Evolutionary conservation across 2,113 vertebrate genomes (phyloP).

Genomic region (Mus pahari): DNA sequence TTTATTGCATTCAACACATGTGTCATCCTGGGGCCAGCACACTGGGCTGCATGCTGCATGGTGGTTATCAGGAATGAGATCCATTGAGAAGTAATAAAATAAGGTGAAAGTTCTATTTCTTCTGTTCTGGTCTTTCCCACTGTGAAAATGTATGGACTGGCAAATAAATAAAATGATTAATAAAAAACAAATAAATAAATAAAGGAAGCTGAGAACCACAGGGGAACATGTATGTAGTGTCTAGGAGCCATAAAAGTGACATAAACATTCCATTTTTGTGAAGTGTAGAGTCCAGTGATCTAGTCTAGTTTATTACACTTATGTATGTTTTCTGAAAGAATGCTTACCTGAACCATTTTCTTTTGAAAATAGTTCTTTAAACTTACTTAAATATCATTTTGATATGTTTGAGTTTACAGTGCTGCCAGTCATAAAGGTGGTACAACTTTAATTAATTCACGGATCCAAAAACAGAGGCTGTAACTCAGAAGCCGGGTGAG

Average conservation of each 20-base stretch:
- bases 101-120: conserved; percentile 38
- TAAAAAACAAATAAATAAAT: no score
- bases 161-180: no score
- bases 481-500: not conserved
- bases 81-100: not conserved
- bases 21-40: not conserved
- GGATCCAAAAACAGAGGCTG: not conserved
- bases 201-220: no score
- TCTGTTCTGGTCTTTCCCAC: not conserved
- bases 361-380: conserved; percentile 11
- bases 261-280: not conserved
- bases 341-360: not conserved
- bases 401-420: not conserved
- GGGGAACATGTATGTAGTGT: not conserved
- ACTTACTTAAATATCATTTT: not conserved
- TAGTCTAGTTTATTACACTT: not conserved
- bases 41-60: not conserved
- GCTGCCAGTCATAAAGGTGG: not conserved
- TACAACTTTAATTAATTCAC: not conserved
- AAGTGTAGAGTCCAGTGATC: not conserved
- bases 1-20: not conserved
- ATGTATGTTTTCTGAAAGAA: conserved; percentile 7
- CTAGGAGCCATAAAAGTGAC: not conserved
- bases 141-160: not conserved
- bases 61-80: conserved; percentile 49